Base-by-base conservation (phyloP, 2,888 invertebrate genomes). In the Andrena chrysosceles region DNA sequence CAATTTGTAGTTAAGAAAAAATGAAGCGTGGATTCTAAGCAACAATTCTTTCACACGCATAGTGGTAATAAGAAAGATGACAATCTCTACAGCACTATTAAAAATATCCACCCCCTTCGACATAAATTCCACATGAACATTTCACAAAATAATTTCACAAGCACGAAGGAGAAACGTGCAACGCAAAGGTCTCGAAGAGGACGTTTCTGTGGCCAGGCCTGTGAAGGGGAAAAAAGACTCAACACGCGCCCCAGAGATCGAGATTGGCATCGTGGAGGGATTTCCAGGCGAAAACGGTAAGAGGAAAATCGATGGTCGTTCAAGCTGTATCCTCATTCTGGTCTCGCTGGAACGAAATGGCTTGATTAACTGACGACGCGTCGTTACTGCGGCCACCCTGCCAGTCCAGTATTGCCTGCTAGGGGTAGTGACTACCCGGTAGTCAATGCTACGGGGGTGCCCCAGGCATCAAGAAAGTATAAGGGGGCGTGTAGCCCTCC, bases 341-440 rank as follows among this genome's bases (percentile, higher is more conserved):
- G 80, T 88, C 90, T 87, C 89, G 90, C 77, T 90, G 90, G 90
- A 92, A 86, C 93, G 91, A 92, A 93, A 93, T 92, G 92, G 92
- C 93, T 93, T 93, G 93, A 93, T 93, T 93, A 93, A 93, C 93
- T 90, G 93, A 91, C 91, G 92, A 93, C 90, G 91, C 90, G 89
- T 93, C 93, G 91, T 93, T 92, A 92, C 91, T 86, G 89, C 87
- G 89, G 89, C 91, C 90, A 91, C 91, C 91, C 91, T 89, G 90
- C 81, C 86, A 81, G 81, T 81, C 85, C 88, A 85, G 81, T 90
- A 91, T 91, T 91, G 90, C 92, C 90, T 87, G 66, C 84, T 87
- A 87, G 90, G 91, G 90, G 89, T 86, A 42, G 42, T 42, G 42
- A 42, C 42, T 42, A 42, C 42, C 42, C 42, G 42, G 42, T 54